phyloP scores from a whole-genome alignment of 1,140 invertebrate species.

The Penaeus chinensis region DNA sequence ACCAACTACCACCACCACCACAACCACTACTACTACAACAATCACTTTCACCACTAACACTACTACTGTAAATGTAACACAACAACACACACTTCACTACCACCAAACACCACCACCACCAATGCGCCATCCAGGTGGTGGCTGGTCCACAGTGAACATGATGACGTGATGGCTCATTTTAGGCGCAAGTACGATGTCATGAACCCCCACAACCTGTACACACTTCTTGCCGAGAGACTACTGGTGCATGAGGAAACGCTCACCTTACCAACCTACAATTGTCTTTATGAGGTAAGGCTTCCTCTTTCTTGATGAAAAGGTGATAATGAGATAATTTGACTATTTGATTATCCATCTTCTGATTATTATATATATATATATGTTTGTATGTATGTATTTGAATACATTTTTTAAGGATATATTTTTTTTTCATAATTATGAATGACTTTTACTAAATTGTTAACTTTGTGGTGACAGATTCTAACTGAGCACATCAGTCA shows the following conservation, averaged over 20 bases:
- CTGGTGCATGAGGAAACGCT: slow-evolving; percentile 89
- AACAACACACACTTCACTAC: background rate
- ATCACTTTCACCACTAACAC: slow-evolving; percentile 13
- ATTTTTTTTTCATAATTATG: background rate
- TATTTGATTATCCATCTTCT: too few species aligned
- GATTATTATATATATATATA: background rate
- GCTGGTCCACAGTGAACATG: slow-evolving; percentile 54
- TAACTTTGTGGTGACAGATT: slow-evolving; percentile 72
- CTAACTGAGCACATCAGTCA: slow-evolving; percentile 96
- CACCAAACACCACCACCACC: slow-evolving; percentile 26
- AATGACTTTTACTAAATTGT: background rate
- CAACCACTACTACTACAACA: slow-evolving; percentile 26
- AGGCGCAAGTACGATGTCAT: slow-evolving; percentile 98
- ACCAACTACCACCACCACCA: slow-evolving; percentile 32
- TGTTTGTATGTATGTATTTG: too few species aligned
- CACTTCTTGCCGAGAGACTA: slow-evolving; percentile 91
- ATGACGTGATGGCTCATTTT: slow-evolving; percentile 65
- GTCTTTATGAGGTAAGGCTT: slow-evolving; percentile 88
- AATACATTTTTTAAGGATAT: too few species aligned
- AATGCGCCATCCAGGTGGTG: slow-evolving; percentile 46
- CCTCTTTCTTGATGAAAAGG: background rate
- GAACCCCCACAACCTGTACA: slow-evolving; percentile 98
- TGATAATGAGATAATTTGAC: background rate
- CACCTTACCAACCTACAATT: slow-evolving; percentile 95
- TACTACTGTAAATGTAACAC: slow-evolving; percentile 16